Conservation (phyloP, 2,888 invertebrate species). For the Apotomis betuletana region DNA sequence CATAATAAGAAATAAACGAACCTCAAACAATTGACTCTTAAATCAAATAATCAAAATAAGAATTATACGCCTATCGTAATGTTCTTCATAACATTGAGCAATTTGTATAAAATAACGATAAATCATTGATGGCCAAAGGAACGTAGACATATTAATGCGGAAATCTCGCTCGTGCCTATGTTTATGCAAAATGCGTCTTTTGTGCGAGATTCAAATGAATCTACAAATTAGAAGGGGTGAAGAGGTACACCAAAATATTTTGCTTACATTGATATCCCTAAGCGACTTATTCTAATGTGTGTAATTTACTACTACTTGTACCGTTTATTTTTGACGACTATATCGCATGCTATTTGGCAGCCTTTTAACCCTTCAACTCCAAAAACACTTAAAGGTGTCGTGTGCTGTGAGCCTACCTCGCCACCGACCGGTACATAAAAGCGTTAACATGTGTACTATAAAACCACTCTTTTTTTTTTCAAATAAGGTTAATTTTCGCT, state of each 20-base stretch:
- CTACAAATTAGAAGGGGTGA: constrained; percentile 58
- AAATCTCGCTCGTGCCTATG: constrained; percentile 68
- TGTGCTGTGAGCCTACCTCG: too few species aligned
- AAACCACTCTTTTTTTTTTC: too few species aligned
- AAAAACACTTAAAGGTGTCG: too few species aligned
- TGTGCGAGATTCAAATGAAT: constrained; percentile 58
- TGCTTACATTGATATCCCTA: not conserved
- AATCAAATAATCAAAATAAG: constrained; percentile 56
- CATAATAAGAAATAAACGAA: not conserved
- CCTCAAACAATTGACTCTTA: not conserved
- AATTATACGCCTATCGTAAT: constrained; percentile 61
- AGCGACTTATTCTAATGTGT: too few species aligned
- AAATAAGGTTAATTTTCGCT: too few species aligned
- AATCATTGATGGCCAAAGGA: constrained; percentile 67
- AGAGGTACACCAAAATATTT: constrained; percentile 8
- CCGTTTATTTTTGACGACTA: too few species aligned
- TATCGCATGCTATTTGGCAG: too few species aligned
- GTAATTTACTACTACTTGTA: too few species aligned
- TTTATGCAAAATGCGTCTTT: constrained; percentile 72
- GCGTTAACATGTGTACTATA: too few species aligned
- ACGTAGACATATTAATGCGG: constrained; percentile 58
- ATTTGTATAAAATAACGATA: constrained; percentile 77
- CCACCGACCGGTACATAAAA: too few species aligned
- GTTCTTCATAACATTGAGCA: constrained; percentile 54
- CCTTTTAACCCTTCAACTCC: too few species aligned